Evolutionary conservation across 2,113 vertebrate genomes (phyloP), one percentile per base, ranked within the genome.

Genomic region (Pyrgilauda ruficollis): DNA sequence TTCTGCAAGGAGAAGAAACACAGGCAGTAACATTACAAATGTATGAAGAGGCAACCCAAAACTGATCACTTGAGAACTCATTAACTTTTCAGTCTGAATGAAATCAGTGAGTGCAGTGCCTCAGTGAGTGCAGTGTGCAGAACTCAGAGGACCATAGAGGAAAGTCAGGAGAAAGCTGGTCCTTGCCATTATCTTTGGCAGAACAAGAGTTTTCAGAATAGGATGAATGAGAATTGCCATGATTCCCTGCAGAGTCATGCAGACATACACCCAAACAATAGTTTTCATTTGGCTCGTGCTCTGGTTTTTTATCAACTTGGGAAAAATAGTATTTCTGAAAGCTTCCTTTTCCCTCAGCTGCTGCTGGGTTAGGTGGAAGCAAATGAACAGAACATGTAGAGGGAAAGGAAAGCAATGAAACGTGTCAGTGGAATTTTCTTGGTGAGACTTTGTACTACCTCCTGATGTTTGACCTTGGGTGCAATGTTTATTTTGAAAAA

Each of bases 241-340:
- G 33, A 56, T 75, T 93, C 75, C 49, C 84, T 37, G 46, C 79
- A 74, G 93, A 82, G 81, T 26, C 4, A 1, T 50, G 88, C 81
- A 92, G 90, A 89, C 81, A 24, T 23, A 14, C 59, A 94, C 91
- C 87, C 94, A 86, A 96, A 93, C 79, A 91, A 67, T 53, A 59
- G 64, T 75, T 92, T 94, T 27, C 62, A 7, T 23, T 73, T 81
- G 84, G 85, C 63, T 94, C 10, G 11, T 94, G 89, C 78, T 81
- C 80, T 89, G 88, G 6, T 61, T 95, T 94, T 90, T 78, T 79
- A 89, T 84, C 41, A 74, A 41, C 83, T 87, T 74, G 35, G 80
- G 70, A 11, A 63, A 90, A 92, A 76, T 7, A 24, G 15, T 73
- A 33, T 80, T 93, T 96, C 56, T 92, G 62, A 89, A 68, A 94